phyloP scores from a whole-genome alignment of 2,113 vertebrate genomes.

The Himantopus leucocephalus region DNA sequence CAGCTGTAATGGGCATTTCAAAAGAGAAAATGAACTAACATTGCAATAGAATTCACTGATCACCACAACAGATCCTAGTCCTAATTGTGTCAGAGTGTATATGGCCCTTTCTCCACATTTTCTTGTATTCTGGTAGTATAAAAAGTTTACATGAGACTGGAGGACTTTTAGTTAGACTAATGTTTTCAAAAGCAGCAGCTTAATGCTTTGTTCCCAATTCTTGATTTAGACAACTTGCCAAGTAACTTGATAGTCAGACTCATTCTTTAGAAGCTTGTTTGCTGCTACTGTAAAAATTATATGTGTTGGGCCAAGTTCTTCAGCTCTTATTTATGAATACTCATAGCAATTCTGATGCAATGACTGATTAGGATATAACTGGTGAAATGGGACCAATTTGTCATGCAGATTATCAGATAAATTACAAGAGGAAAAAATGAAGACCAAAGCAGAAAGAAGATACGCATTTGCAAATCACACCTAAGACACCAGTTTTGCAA shows the following conservation, averaged over 20 bases:
- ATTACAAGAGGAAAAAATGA: not conserved
- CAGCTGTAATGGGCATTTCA: not conserved
- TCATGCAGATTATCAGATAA: not conserved
- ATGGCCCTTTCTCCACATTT: not conserved
- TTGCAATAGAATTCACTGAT: not conserved
- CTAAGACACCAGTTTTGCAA: not conserved
- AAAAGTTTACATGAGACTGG: not conserved
- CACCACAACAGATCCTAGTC: not conserved
- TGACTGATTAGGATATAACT: not conserved
- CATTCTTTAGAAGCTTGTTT: not conserved
- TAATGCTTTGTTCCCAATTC: not conserved
- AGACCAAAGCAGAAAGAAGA: not conserved
- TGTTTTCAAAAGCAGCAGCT: not conserved
- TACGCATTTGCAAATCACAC: not conserved
- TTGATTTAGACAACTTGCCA: not conserved
- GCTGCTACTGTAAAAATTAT: not conserved
- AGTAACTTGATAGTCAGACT: not conserved
- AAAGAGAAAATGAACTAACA: not conserved
- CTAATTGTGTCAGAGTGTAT: not conserved
- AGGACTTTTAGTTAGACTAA: not conserved
- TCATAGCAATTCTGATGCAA: not conserved
- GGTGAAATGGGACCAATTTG: not conserved
- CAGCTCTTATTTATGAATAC: not conserved
- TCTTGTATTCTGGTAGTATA: not conserved
- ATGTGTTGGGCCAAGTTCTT: not conserved